Evolutionary conservation across 2,888 invertebrate species (phyloP), one percentile per base, ranked within the genome.

Genomic region (Epinotia ramella): DNA sequence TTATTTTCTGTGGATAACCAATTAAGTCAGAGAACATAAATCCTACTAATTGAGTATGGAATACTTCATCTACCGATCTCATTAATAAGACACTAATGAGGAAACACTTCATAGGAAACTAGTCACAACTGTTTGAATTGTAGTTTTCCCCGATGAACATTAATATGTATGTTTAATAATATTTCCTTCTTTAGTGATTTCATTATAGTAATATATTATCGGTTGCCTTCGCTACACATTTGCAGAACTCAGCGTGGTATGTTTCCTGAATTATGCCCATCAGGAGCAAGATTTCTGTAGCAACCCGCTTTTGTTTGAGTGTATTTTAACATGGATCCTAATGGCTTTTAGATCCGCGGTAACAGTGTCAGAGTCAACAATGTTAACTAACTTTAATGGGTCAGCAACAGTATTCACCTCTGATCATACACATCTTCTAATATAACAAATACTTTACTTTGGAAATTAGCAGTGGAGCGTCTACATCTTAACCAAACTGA

Each of bases 401-500:
- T 28, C 24, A 28, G 24, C 24, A 28, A 28, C 24, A 28, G 24
- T 28, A 28, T 28, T 28, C 2, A 28, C 24, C 24, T 28, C 24
- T 16, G 3, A 49, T 20, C 20, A 28, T 28, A 28, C 3, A 28
- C 53, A n/a, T 7, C n/a, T 53, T 53, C 7, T 7, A 53, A 53
- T 53, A 1, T 53, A 53, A 53, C 5, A 33, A 7, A 40, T 1
- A 1, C 9, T 40, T 40, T 49, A 5, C 16, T 16, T 16, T 1
- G 16, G 1, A 49, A 0, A 1, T 53, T n/a, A n/a, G 53, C n/a
- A 4, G n/a, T n/a, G n/a, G 53, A 7, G 49, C 13, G 18, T 65
- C 65, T 24, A 53, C 74, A 64, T 69, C 69, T 75, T 71, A 75
- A 71, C 75, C 53, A 71, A 70, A 75, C 75, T 71, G 28, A 49